Evolutionary conservation across 2,113 vertebrate genomes (phyloP), one percentile per base, ranked within the genome.

Genomic region (Tilapia sparmanii): DNA sequence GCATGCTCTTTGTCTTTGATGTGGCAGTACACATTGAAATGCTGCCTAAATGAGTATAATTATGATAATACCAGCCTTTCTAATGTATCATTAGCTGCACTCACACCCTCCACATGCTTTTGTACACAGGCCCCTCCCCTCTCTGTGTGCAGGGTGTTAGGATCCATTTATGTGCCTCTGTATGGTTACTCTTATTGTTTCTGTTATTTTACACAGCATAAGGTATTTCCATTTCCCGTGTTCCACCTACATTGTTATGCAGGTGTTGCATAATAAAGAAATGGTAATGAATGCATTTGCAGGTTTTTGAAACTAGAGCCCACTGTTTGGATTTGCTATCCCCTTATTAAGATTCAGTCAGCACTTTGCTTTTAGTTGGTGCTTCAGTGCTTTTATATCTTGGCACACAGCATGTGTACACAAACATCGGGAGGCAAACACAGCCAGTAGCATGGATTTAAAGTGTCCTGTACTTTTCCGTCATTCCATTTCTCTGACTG

Each of bases 81-180:
- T 92, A 93, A 94, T 93, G 90, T 93, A 92, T 95, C 89, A 95
- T 95, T 94, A 95, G 89, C 91, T 91, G 87, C 89, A 87, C 92
- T 93, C 85, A 92, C 86, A 91, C 79, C 86, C 84, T 87, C 78
- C 26, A 78, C 50, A 85, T 90, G 84, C 81, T 83, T 87, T 82
- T 87, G 82, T 90, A 92, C 83, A 87, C 83, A 88, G 19, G 88
- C 22, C 38, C 63, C 81, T 85, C 82, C 79, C 52, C 50, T 24
- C 18, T 85, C 47, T 35, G 68, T 80, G 61, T 84, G 81, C 59
- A 80, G 19, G 63, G 9, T 86, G 91, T 92, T 79, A 91, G n/a
- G 86, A 92, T 86, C 90, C 83, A 90, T 86, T 90, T 91, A 82
- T 80, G 79, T 82, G 31, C 33, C 68, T 84, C 47, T 87, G 50